phyloP scores from a whole-genome alignment of 2,113 vertebrate genomes.

The Rhinichthys klamathensis region DNA sequence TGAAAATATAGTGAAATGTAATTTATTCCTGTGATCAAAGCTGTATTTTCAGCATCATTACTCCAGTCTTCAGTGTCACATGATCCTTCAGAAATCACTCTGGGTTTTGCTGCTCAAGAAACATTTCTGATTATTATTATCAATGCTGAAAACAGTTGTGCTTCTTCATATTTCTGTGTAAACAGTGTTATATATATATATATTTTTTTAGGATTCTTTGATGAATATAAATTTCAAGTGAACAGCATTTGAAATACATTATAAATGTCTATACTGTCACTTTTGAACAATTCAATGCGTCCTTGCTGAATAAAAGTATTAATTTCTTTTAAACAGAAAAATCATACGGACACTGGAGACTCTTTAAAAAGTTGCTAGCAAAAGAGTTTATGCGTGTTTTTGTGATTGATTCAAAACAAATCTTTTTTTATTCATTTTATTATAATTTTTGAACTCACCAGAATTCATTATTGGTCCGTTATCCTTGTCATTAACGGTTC shows the following conservation, averaged over 20 bases:
- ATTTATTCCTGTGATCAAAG: neutral
- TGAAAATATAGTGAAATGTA: neutral
- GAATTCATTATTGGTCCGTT: slow-evolving; percentile 84
- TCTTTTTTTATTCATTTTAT: too few species aligned
- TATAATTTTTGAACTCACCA: slow-evolving; percentile 77
- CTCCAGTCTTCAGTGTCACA: neutral
- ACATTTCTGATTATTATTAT: neutral
- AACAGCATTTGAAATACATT: neutral
- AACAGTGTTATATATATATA: too few species aligned
- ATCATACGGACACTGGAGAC: too few species aligned
- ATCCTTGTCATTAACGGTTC: slow-evolving; percentile 78
- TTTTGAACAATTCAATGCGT: neutral
- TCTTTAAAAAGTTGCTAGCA: too few species aligned
- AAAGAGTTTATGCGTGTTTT: too few species aligned
- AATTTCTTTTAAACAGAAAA: too few species aligned
- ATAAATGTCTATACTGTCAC: neutral
- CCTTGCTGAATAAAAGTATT: neutral
- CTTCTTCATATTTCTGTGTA: neutral
- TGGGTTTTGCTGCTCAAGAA: neutral
- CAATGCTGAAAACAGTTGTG: neutral
- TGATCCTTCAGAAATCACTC: neutral
- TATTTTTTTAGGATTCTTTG: too few species aligned
- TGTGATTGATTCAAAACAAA: too few species aligned
- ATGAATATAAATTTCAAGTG: too few species aligned
- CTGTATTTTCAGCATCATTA: neutral